Evolutionary conservation across 2,113 vertebrate genomes (phyloP), one percentile per base, ranked within the genome.

Genomic region (Mustelus asterias): DNA sequence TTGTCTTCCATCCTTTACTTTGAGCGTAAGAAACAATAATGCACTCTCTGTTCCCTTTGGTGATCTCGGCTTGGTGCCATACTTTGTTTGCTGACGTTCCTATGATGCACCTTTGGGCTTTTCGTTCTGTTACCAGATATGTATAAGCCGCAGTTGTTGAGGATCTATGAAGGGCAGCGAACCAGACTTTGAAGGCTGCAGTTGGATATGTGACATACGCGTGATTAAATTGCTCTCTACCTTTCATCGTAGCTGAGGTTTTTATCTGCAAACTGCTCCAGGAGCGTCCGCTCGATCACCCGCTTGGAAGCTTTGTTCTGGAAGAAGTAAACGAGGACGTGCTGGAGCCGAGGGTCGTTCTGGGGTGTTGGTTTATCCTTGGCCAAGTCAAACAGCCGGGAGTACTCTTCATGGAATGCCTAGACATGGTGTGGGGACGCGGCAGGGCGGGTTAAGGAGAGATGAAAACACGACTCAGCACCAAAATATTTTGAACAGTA

Each of bases 181-280:
- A 54, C 2, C 9, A 2, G 41, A 88, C 20, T 54, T 88, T 3
- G 41, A 88, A 54, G 60, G 22, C 11, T 60, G 54, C 29, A 63
- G 26, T 58, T 90, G 22, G 26, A 86, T 24, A 3, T 26, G 22
- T 11, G 37, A 44, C 80, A 83, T 4, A 13, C 18, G 3, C 80
- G 16, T 54, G 24, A 26, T 80, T 95, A 65, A 44, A 96, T 3
- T 3, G 33, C 60, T 72, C 18, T n/a, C 8, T 96, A 99, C 99
- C 99, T 98, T 95, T 99, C 99, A 0, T 99, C 99, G 0, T 98
- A 99, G 98, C 99, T 99, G 96, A 99, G 98, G 97, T 99, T 99
- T 94, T 97, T 98, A 97, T 99, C 98, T 0, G 98, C 98, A 96
- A 99, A 99, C 97, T 99, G 99, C 96, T 99, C 99, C 0, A 99